These are phyloP conservation scores for Zaprionus obscuricornis DNA, from an alignment of 2,888 invertebrate genomes.

Conservation along the genomic window DNA sequence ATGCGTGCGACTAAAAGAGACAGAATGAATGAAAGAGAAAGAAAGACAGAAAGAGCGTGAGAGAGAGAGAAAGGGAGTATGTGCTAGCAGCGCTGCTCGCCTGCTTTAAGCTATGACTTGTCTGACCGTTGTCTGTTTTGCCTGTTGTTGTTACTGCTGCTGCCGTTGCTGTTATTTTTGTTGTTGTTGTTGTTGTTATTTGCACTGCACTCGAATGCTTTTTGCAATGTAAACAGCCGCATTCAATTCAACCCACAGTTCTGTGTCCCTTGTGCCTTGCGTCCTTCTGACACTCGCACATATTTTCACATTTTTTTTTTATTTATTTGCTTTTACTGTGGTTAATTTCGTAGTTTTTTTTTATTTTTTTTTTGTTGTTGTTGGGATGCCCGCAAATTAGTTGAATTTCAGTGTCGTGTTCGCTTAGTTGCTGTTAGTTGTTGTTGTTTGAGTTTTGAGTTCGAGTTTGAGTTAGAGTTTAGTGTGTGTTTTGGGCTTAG, in stretches of 20 bases:
- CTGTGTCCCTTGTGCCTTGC: too few relatives aligned
- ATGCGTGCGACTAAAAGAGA: slow-evolving; percentile 56
- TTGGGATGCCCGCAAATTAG: slow-evolving; percentile 60
- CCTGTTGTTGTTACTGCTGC: too few relatives aligned
- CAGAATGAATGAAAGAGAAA: too few relatives aligned
- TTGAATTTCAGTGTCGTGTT: slow-evolving; percentile 51
- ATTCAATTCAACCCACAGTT: slow-evolving; percentile 8
- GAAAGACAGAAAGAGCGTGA: too few relatives aligned
- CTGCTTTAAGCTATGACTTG: background rate
- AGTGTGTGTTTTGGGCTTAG: too few relatives aligned
- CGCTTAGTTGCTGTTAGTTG: slow-evolving; percentile 32
- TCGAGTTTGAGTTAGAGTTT: too few relatives aligned
- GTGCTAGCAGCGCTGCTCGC: too few relatives aligned
- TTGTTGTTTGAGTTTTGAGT: slow-evolving; percentile 59
- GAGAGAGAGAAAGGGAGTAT: too few relatives aligned
- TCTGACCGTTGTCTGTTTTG: background rate
- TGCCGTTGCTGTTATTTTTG: slow-evolving; percentile 22
- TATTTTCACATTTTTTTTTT: slow-evolving; percentile 57
- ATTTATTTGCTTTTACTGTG: slow-evolving; percentile 68
- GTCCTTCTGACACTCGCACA: slow-evolving; percentile 44
- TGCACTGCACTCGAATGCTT: slow-evolving; percentile 75
- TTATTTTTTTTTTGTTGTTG: slow-evolving; percentile 10
- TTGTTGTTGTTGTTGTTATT: slow-evolving; percentile 57
- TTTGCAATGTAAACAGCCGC: slow-evolving; percentile 75
- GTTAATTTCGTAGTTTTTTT: slow-evolving; percentile 55